phyloP scores from a whole-genome alignment of 2,113 vertebrate genomes.

The Anas platyrhynchos region DNA sequence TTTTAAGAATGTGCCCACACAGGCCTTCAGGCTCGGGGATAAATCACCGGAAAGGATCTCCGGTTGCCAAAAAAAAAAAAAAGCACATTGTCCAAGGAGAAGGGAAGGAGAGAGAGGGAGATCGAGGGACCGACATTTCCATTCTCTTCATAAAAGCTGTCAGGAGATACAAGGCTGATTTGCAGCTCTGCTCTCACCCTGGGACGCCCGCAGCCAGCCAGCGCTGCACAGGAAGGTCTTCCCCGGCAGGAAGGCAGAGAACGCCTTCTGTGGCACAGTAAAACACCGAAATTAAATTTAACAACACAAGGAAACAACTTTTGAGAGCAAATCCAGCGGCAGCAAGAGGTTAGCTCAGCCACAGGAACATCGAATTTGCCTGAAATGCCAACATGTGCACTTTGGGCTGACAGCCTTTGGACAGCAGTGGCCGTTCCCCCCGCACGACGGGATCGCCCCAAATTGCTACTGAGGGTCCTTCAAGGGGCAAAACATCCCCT shows the following conservation, averaged over 20 bases:
- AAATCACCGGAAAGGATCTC: not conserved
- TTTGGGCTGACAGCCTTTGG: not conserved
- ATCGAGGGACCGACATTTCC: not conserved
- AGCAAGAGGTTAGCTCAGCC: slow-evolving; percentile 15
- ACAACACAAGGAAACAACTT: slow-evolving; percentile 51
- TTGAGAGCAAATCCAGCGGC: slow-evolving; percentile 45
- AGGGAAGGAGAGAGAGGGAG: not conserved
- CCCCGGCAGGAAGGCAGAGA: slow-evolving; percentile 3
- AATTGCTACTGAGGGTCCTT: not conserved
- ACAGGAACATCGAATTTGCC: slow-evolving; percentile 34
- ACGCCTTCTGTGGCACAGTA: slow-evolving; percentile 40
- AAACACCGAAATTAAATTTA: slow-evolving; percentile 55
- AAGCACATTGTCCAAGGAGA: not conserved
- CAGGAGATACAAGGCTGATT: not conserved
- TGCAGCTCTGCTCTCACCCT: slow-evolving; percentile 16
- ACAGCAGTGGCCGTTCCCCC: not conserved
- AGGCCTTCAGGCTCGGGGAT: not conserved
- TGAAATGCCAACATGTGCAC: not conserved
- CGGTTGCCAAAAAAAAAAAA: not conserved
- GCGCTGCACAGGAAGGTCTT: not conserved
- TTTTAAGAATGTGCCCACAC: not conserved
- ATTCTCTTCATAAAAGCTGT: not conserved
- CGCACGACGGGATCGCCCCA: not conserved
- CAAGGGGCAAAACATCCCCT: slow-evolving; percentile 49
- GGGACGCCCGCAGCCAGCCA: not conserved